Evolutionary conservation across 2,888 invertebrate genomes (phyloP), one percentile per base, ranked within the genome.

Genomic region (Scotopteryx bipunctaria): DNA sequence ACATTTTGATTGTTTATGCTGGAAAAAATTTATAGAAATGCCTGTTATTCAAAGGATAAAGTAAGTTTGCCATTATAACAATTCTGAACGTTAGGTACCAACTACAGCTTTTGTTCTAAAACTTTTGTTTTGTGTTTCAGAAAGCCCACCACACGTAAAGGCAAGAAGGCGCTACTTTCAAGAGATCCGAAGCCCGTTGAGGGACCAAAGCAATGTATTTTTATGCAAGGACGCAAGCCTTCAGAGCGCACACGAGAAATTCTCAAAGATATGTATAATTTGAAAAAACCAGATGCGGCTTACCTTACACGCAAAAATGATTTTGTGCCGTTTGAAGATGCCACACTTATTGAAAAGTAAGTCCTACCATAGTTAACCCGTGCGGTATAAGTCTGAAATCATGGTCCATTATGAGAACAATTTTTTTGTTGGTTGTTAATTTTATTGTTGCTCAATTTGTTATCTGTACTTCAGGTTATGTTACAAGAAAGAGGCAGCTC

Each of bases 251-350:
- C 94, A 0, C 91, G 93, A 47, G 91, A 93, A 55, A 92, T 95
- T 25, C 89, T 98, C 73, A 97, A 96, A 83, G 98, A 99, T 85
- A 81, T 99, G 83, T 95, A 95, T 71, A 91, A 94, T 69, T 81
- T 98, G 17, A 98, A 97, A 76, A 98, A 97, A 72, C 97, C 97
- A 4, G 92, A 97, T 69, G 94, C 94, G 0, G 93, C 93, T 4
- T 93, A 94, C 63, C 83, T 97, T 27, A 92, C 91, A 14, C 92
- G 95, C 53, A 97, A 96, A 77, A 97, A 99, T 90, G 96, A 97
- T 60, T 93, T 98, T 55, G 93, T 96, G 11, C 97, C 99, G 0
- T 99, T 99, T 84, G 99, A 99, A 87, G 96, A 99, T 87, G 91
- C 94, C 0, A 93, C 95, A 0, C 94, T 95, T 2, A 88, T 99